Conservation (phyloP, 2,113 vertebrate genomes). For the Notothenia coriiceps region DNA sequence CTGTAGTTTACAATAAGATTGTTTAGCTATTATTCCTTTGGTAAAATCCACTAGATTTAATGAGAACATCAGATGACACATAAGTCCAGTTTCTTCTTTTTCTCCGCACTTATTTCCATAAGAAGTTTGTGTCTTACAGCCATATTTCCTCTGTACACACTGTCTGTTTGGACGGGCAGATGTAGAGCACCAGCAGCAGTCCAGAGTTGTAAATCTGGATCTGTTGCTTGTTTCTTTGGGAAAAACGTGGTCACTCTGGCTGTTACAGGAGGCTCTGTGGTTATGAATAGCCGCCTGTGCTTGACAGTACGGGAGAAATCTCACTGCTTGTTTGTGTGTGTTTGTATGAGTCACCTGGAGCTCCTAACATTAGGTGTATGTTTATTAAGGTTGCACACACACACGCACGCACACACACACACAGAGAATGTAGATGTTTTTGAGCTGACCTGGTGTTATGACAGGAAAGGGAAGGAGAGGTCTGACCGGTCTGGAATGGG, state of each 20-base stretch:
- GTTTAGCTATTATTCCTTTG: background rate
- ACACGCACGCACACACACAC: too few species aligned
- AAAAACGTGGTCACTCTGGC: constrained; percentile 56
- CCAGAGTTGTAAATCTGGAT: background rate
- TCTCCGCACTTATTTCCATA: constrained; percentile 31
- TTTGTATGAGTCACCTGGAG: constrained; percentile 44
- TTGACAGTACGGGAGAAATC: background rate
- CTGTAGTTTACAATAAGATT: background rate
- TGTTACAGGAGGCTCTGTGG: constrained; percentile 17
- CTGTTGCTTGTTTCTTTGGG: constrained; percentile 26
- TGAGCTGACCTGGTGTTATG: constrained; percentile 32
- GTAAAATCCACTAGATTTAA: background rate
- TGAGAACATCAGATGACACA: background rate
- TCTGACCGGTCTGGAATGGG: constrained; percentile 57
- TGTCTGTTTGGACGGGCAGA: constrained; percentile 54
- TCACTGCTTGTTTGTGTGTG: constrained; percentile 36
- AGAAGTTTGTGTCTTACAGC: constrained; percentile 16
- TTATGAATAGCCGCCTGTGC: background rate
- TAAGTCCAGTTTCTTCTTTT: background rate
- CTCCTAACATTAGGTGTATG: constrained; percentile 49
- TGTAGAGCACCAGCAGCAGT: constrained; percentile 1
- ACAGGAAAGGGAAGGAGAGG: constrained; percentile 78
- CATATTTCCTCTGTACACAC: background rate
- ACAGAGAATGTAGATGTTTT: constrained; percentile 36
- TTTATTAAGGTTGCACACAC: constrained; percentile 34